Conservation (phyloP, 2,797 vertebrate species). For the Fistularia commersonii region DNA sequence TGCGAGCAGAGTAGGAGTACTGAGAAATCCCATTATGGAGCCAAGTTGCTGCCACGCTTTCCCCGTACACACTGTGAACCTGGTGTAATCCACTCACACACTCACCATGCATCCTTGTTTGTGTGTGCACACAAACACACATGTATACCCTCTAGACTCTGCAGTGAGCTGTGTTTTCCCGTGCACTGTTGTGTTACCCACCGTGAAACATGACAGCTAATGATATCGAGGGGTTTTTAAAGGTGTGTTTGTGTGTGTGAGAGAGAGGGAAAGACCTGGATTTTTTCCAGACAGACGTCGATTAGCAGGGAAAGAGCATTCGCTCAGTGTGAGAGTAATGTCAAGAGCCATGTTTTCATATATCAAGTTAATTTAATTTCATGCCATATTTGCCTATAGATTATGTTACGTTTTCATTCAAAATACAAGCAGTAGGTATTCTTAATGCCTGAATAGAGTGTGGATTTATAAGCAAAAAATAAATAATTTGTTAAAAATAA, state of each 20-base stretch:
- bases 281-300: conserved; percentile 58
- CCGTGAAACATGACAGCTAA: conserved; percentile 79
- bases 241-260: conserved; percentile 43
- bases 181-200: conserved; percentile 64
- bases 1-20: conserved; percentile 43
- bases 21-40: conserved; percentile 77
- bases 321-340: conserved; percentile 40
- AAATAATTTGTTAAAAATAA: too few species aligned
- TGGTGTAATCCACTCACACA: conserved; percentile 76
- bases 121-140: conserved; percentile 39
- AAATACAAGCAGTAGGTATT: conserved; percentile 2
- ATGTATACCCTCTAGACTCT: conserved; percentile 50
- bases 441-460: too few species aligned
- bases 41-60: conserved; percentile 68
- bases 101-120: conserved; percentile 62
- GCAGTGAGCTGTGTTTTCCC: conserved; percentile 61
- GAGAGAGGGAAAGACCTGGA: conserved; percentile 32
- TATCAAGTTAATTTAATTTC: conserved; percentile 28
- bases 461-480: too few species aligned
- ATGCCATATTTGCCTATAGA: conserved; percentile 12
- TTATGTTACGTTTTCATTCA: conserved; percentile 5
- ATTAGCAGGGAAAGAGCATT: conserved; percentile 44
- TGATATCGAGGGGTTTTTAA: conserved; percentile 68
- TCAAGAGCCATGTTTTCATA: conserved; percentile 35
- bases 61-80: conserved; percentile 69